Evolutionary conservation across 2,888 invertebrate genomes (phyloP).

Genomic region (Limnephilus rhombicus): DNA sequence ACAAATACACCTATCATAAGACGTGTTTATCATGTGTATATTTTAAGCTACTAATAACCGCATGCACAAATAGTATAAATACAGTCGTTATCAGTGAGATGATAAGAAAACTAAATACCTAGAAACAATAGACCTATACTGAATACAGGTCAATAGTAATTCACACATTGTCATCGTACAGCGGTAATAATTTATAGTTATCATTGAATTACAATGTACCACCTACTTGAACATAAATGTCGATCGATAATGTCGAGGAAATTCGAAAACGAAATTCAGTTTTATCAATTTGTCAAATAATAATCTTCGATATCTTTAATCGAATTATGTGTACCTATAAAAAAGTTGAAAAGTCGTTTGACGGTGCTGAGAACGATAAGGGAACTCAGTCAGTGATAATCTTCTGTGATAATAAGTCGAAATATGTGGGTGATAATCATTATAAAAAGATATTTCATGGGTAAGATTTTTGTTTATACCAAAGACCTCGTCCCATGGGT

Average conservation of each 20-base stretch:
- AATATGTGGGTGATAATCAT: neutral
- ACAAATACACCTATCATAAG: neutral
- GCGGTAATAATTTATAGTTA: neutral
- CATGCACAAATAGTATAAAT: neutral
- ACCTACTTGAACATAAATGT: neutral
- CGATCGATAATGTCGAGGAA: neutral
- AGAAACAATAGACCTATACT: neutral
- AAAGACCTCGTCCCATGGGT: neutral
- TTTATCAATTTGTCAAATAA: neutral
- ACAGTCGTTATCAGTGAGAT: neutral
- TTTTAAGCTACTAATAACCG: neutral
- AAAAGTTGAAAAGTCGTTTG: neutral
- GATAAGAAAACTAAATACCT: neutral
- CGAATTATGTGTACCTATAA: neutral
- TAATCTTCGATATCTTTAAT: neutral
- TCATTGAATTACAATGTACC: neutral
- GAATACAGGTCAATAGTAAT: neutral
- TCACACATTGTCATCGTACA: neutral
- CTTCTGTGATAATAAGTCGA: neutral
- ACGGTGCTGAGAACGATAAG: neutral
- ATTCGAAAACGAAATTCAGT: neutral
- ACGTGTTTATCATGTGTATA: neutral
- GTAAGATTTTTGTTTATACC: neutral
- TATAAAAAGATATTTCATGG: neutral
- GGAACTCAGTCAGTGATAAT: neutral